Evolutionary conservation across 2,113 vertebrate genomes (phyloP).

Genomic region (Delphinapterus leucas): DNA sequence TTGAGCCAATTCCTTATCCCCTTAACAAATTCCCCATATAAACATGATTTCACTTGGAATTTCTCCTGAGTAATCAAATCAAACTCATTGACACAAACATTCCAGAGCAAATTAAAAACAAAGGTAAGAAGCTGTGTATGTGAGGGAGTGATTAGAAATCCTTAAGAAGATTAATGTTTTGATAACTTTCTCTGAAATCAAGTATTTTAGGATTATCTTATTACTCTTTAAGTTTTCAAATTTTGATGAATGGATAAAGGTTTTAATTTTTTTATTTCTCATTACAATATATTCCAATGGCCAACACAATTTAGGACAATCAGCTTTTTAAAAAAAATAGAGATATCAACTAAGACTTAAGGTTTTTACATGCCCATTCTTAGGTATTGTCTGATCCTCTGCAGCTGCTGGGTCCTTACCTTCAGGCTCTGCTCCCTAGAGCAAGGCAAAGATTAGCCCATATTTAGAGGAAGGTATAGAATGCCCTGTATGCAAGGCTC

Average conservation of each 20-base stretch:
- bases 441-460: neutral
- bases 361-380: neutral
- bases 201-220: neutral
- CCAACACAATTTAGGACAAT: neutral
- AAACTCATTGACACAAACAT: slow-evolving; percentile 50
- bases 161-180: neutral
- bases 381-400: neutral
- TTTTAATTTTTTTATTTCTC: slow-evolving; percentile 19
- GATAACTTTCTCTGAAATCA: slow-evolving; percentile 16
- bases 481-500: neutral
- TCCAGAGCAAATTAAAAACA: slow-evolving; percentile 45
- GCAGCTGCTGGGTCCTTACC: neutral
- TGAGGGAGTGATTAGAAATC: neutral
- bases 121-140: neutral
- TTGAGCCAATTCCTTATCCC: neutral
- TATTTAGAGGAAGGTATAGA: neutral
- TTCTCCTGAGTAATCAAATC: slow-evolving; percentile 36
- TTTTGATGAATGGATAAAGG: neutral
- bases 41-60: slow-evolving; percentile 20
- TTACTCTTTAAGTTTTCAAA: neutral
- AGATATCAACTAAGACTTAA: slow-evolving; percentile 45
- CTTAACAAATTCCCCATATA: slow-evolving; percentile 4
- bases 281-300: neutral
- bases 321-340: neutral
- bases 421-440: neutral